phyloP scores from a whole-genome alignment of 2,888 invertebrate species.

The Muscina levida region DNA sequence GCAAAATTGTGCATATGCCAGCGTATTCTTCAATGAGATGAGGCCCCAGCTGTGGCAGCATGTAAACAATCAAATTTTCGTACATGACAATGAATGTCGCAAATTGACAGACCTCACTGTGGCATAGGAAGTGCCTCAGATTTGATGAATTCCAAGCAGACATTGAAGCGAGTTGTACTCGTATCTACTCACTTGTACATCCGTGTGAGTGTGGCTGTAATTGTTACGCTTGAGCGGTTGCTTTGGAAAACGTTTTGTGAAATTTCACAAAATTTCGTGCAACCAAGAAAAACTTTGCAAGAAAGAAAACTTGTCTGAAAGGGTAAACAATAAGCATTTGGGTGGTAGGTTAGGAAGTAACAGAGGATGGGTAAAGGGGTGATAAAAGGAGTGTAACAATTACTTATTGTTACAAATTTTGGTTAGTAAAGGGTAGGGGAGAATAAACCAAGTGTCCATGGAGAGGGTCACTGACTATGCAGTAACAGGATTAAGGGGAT shows the following conservation, averaged over 20 bases:
- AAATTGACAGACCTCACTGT: constrained; percentile 56
- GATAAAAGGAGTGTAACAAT: no score
- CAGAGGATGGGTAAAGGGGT: no score
- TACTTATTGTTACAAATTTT: no score
- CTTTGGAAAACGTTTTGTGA: neutral
- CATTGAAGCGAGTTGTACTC: constrained; percentile 17
- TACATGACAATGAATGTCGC: constrained; percentile 64
- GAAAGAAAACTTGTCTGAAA: no score
- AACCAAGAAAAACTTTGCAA: constrained; percentile 9
- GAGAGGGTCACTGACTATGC: no score
- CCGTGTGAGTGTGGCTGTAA: neutral
- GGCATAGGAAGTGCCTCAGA: neutral
- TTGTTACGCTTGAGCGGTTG: neutral
- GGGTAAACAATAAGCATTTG: no score
- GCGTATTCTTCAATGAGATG: no score
- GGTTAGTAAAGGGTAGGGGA: no score
- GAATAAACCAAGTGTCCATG: no score
- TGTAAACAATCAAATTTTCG: constrained; percentile 24
- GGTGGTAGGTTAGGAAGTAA: no score
- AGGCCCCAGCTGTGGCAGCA: neutral
- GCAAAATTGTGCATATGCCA: neutral
- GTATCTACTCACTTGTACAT: neutral
- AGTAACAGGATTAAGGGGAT: no score
- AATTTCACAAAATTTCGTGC: neutral
- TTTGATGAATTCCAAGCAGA: constrained; percentile 27